Evolutionary conservation across 2,113 vertebrate genomes (phyloP).

Genomic region (Elanoides forficatus): DNA sequence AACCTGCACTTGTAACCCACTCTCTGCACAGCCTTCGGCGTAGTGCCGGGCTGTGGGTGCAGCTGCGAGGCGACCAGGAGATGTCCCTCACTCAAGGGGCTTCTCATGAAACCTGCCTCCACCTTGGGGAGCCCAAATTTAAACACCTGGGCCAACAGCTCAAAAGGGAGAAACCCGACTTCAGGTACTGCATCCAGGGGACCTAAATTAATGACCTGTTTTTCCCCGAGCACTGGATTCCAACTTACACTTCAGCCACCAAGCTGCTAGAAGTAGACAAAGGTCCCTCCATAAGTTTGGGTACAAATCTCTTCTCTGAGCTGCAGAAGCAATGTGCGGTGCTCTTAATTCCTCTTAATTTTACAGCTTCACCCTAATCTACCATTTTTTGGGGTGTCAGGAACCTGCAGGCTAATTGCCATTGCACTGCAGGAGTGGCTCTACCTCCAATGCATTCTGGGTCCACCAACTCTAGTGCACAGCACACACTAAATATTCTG

Average conservation of each 20-base stretch:
- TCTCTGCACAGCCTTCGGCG: not conserved
- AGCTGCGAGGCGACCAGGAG: not conserved
- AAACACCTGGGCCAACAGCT: not conserved
- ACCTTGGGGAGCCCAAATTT: not conserved
- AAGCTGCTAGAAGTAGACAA: not conserved
- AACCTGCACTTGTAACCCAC: not conserved
- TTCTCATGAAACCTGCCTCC: not conserved
- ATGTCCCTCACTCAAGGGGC: not conserved
- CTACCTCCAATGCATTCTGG: fast-evolving
- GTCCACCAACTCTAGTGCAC: not conserved
- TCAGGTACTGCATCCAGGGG: not conserved
- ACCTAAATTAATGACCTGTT: not conserved
- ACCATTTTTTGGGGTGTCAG: not conserved
- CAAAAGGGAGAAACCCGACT: not conserved
- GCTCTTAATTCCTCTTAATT: not conserved
- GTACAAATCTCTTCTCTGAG: not conserved
- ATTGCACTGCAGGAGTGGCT: not conserved
- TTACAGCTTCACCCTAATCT: not conserved
- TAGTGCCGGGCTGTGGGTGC: fast-evolving
- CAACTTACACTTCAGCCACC: not conserved
- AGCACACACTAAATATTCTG: not conserved
- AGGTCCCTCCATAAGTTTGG: not conserved
- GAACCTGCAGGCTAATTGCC: not conserved
- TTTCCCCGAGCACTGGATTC: not conserved
- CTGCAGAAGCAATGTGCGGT: not conserved